Percentiles rank a stretch among this genome's conserved stretches.
These are phyloP conservation scores for Adrianichthys oophorus DNA, from an alignment of 2,797 vertebrate genomes.

Conservation along the genomic window DNA sequence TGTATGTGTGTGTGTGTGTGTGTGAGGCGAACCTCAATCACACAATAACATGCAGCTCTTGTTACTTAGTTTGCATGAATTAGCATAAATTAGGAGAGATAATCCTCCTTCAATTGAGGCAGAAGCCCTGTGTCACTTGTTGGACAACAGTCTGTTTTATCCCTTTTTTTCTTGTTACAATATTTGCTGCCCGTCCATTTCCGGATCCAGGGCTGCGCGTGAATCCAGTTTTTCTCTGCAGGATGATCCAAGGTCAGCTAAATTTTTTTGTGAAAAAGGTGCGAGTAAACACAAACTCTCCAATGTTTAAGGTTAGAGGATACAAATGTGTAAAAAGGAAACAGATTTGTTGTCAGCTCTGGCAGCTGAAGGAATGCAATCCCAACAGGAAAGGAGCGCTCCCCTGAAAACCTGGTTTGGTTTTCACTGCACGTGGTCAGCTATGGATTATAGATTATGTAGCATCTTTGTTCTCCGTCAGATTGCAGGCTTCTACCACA, in stretches of 20 bases:
- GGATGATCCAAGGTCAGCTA: no score
- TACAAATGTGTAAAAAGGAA: no score
- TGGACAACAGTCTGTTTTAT: conserved; percentile 61
- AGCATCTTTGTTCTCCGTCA: conserved; percentile 19
- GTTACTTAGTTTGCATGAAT: conserved; percentile 70
- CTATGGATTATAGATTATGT: conserved; percentile 62
- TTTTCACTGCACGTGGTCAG: conserved; percentile 30
- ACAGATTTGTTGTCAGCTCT: no score
- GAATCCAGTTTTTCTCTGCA: neutral
- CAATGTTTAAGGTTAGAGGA: neutral
- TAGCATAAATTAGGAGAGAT: conserved; percentile 75
- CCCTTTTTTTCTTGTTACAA: conserved; percentile 57
- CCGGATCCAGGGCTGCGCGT: conserved; percentile 9
- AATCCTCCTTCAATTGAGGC: conserved; percentile 71
- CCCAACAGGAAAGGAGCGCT: no score
- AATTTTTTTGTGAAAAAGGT: no score
- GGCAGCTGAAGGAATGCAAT: no score
- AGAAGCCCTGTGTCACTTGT: conserved; percentile 69
- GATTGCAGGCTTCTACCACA: conserved; percentile 5
- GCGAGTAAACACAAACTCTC: neutral
- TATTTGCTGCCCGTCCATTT: conserved; percentile 42
- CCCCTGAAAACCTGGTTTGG: conserved; percentile 26
- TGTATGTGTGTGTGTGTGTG: conserved; percentile 20
- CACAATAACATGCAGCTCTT: conserved; percentile 61
- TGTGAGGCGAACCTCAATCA: conserved; percentile 26